A percentile compares a stretch with the other conserved stretches of the same genome.
Evolutionary conservation across 1,140 invertebrate genomes (phyloP).

Genomic region (Yoshiicerus persimilis): DNA sequence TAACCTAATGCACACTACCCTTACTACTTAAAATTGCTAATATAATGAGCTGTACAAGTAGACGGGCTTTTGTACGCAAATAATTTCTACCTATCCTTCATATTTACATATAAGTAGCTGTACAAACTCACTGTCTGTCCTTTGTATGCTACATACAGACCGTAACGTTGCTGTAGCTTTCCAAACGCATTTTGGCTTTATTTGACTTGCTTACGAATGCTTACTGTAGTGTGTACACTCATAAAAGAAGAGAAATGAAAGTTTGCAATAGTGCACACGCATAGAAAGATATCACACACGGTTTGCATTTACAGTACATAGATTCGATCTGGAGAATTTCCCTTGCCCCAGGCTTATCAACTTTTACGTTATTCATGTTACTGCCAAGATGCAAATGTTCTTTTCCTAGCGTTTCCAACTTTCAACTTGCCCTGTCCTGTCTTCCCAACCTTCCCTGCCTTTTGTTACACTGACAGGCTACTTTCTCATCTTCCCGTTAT

Average conservation of each 20-base stretch:
- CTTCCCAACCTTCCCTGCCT: neutral
- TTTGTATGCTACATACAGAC: no score
- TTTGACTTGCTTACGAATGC: neutral
- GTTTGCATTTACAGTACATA: neutral
- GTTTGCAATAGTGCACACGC: neutral
- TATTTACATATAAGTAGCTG: no score
- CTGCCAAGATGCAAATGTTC: neutral
- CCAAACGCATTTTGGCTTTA: neutral
- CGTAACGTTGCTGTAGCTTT: no score
- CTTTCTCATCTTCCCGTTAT: neutral
- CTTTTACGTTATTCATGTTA: neutral
- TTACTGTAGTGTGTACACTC: no score
- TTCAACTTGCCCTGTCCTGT: neutral
- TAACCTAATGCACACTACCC: neutral
- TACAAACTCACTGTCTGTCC: no score
- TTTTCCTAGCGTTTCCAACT: neutral
- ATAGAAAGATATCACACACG: neutral
- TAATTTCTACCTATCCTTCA: no score
- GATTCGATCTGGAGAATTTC: conserved; percentile 12
- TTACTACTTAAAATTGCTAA: neutral
- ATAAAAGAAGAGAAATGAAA: neutral
- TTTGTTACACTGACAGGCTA: neutral
- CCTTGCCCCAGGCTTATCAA: neutral
- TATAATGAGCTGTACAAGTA: no score
- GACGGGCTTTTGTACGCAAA: no score